Evolutionary conservation across 53 echinoderm and acorn worm species (phyloP).

Genomic region (Temnopleurus reevesii): DNA sequence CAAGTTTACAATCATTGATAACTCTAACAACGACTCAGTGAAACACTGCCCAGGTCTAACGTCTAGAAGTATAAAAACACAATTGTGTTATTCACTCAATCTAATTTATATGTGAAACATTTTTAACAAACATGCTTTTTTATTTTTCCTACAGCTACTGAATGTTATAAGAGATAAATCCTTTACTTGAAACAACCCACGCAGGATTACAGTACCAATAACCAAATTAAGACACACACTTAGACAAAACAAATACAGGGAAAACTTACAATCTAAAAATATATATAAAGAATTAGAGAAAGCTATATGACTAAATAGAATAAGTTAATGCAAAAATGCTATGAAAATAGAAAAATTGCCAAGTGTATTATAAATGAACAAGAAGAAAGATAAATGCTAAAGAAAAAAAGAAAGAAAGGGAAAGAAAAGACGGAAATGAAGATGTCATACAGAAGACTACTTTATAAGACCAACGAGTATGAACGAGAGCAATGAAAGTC

Average conservation of each 20-base stretch:
- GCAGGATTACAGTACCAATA: background rate
- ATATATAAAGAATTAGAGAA: background rate
- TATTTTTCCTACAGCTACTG: background rate
- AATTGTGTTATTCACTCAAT: background rate
- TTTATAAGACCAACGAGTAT: too few relatives aligned
- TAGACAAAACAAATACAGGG: background rate
- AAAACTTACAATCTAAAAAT: background rate
- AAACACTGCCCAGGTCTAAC: background rate
- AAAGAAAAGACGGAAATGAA: background rate
- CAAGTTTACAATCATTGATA: too few relatives aligned
- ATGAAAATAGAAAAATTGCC: background rate
- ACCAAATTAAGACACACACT: constrained; percentile 16
- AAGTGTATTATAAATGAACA: background rate
- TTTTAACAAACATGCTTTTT: background rate
- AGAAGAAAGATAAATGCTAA: constrained; percentile 14
- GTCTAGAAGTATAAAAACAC: background rate
- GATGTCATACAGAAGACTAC: too few relatives aligned
- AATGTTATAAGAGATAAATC: background rate
- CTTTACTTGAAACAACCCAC: background rate
- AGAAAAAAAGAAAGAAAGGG: background rate
- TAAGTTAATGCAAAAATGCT: background rate
- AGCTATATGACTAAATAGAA: constrained; percentile 11
- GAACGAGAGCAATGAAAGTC: background rate
- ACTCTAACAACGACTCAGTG: too few relatives aligned
- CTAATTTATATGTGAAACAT: background rate